Base-by-base conservation (phyloP, 64 coral and sea anemone genomes). In the Actinia equina region DNA sequence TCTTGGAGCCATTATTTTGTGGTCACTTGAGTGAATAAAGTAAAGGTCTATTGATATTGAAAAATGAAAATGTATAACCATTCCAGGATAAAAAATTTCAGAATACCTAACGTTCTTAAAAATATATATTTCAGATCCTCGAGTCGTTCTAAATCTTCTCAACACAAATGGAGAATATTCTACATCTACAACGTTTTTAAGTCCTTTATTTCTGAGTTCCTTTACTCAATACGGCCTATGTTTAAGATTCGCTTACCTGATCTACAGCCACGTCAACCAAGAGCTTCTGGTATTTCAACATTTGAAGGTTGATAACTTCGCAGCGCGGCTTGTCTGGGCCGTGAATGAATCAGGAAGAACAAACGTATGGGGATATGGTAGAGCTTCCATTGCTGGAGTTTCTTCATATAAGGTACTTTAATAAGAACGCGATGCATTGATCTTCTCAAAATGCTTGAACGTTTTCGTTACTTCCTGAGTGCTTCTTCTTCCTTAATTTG, bases 271-370 rank as follows among this genome's bases (percentile, higher is more conserved):
- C 71, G 89, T 65, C 7, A 25, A 14, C 17, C 83, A 54, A 7
- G 20, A 41, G 8, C 84, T 91, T 64, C 89, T 83, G 44, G 41
- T 91, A 12, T 91, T 61, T 42, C 89, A 91, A 27, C 71, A 80
- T 23, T 51, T 91, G 14, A 44, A 85, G 10, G 23, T 63, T 55
- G 77, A 23, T 27, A 80, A 86, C 83, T 41, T 63, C 12, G 30
- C 84, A 41, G 30, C 44, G n/a, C 77, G 83, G 19, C n/a, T 91
- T 5, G 77, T 91, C 19, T 91, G 89, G 89, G 89, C 69, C 16
- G 83, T 80, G 20, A 91, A 86, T 51, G 84, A 91, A 25, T 77
- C 83, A 30, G 78, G 43, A 55, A 63, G 59, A 20, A 65, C 89
- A 11, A 55, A 79, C 10, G 59, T 19, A 2, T 91, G 89, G 89